These are phyloP conservation scores for Tamandua tetradactyla DNA, from an alignment of 2,797 vertebrate genomes.

Conservation along the genomic window DNA sequence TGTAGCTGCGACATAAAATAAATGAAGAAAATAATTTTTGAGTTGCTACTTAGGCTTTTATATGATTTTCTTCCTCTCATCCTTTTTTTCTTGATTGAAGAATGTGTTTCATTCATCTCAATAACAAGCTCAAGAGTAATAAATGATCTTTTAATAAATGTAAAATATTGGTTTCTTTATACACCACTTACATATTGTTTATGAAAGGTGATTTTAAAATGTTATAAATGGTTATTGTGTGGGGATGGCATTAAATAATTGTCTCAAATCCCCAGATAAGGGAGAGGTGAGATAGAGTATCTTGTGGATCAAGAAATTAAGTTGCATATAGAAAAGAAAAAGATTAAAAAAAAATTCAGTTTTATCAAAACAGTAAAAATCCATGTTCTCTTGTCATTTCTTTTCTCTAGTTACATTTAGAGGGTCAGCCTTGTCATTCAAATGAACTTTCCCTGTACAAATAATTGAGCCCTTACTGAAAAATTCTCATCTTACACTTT, in stretches of 20 bases:
- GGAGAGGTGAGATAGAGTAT: background rate
- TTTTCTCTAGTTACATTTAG: constrained; percentile 34
- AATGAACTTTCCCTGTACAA: background rate
- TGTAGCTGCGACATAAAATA: constrained; percentile 81
- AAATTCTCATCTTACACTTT: constrained; percentile 32
- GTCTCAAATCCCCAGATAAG: background rate
- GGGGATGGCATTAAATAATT: background rate
- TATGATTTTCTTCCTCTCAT: constrained; percentile 51
- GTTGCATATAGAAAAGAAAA: background rate
- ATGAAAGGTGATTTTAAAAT: constrained; percentile 48
- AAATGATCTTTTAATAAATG: constrained; percentile 70
- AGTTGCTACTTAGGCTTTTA: constrained; percentile 71
- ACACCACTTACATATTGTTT: constrained; percentile 44
- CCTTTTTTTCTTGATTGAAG: constrained; percentile 53
- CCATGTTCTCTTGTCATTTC: background rate
- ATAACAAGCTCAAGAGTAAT: constrained; percentile 51
- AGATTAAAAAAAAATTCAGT: background rate
- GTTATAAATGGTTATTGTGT: constrained; percentile 30
- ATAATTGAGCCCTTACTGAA: constrained; percentile 5
- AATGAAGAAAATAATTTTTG: constrained; percentile 82
- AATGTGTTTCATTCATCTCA: constrained; percentile 64
- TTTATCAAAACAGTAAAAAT: constrained; percentile 23
- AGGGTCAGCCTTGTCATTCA: background rate
- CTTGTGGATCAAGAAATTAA: background rate
- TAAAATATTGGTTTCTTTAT: constrained; percentile 63